These are phyloP conservation scores for Salvelinus fontinalis DNA, from an alignment of 2,113 vertebrate genomes.

Conservation along the genomic window DNA sequence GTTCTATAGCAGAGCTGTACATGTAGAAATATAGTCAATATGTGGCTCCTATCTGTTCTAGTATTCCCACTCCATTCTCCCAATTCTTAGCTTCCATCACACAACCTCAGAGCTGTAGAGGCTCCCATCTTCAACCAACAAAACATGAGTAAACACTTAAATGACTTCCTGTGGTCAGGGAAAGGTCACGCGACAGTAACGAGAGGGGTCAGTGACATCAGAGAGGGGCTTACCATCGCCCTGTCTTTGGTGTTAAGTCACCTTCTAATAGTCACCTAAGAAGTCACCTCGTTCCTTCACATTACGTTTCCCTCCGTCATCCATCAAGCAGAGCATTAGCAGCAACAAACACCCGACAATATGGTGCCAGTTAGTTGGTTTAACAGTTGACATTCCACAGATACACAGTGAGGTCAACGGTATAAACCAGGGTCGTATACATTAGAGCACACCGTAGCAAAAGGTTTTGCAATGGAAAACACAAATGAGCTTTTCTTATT, in stretches of 20 bases:
- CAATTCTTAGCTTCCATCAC: neutral
- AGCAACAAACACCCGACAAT: no score
- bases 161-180: neutral
- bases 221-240: no score
- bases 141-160: neutral
- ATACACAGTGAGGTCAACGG: neutral
- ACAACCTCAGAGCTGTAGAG: neutral
- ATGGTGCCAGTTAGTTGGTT: neutral
- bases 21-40: no score
- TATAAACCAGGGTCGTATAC: no score
- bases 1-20: no score
- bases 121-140: neutral
- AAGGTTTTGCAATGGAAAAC: no score
- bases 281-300: neutral
- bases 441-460: no score
- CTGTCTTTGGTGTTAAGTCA: no score
- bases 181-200: neutral
- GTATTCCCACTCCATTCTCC: neutral
- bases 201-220: neutral
- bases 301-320: neutral
- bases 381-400: neutral
- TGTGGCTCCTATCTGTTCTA: no score
- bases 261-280: no score
- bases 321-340: no score
- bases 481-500: no score